Evolutionary conservation across 1,140 invertebrate genomes (phyloP).

Genomic region (Penaeus vannamei): DNA sequence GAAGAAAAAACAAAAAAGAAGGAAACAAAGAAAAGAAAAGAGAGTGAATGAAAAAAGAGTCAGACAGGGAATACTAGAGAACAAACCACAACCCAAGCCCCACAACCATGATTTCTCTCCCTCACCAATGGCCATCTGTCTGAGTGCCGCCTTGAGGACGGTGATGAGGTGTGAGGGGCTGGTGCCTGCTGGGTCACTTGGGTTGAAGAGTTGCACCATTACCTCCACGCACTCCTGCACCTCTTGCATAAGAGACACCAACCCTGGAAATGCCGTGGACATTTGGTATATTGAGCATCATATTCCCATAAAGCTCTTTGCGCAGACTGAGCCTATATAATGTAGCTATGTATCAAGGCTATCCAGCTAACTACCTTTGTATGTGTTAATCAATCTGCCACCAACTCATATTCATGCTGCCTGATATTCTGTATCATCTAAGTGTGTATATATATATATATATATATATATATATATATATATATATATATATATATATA

Average conservation of each 20-base stretch:
- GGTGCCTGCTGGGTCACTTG: constrained; percentile 51
- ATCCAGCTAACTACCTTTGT: no score
- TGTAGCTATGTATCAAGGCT: no score
- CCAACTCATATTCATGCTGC: no score
- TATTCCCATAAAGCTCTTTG: no score
- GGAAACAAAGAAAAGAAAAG: neutral
- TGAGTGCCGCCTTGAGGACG: constrained; percentile 55
- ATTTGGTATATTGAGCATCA: no score
- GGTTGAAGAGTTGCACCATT: constrained; percentile 58
- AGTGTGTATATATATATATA: neutral
- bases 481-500: neutral
- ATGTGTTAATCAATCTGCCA: no score
- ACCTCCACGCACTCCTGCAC: constrained; percentile 58
- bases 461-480: neutral
- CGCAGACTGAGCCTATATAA: no score
- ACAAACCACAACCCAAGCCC: neutral
- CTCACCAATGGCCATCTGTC: constrained; percentile 60
- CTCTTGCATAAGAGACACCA: constrained; percentile 53
- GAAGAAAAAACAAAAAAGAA: neutral
- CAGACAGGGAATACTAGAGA: neutral
- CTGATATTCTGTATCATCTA: no score
- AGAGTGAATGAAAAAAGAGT: neutral
- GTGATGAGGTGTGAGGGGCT: constrained; percentile 57
- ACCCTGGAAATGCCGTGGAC: neutral
- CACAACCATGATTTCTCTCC: no score